Percentiles rank a stretch among this genome's conserved stretches.
phyloP scores from a whole-genome alignment of 2,113 vertebrate species.

The Setophaga coronata region DNA sequence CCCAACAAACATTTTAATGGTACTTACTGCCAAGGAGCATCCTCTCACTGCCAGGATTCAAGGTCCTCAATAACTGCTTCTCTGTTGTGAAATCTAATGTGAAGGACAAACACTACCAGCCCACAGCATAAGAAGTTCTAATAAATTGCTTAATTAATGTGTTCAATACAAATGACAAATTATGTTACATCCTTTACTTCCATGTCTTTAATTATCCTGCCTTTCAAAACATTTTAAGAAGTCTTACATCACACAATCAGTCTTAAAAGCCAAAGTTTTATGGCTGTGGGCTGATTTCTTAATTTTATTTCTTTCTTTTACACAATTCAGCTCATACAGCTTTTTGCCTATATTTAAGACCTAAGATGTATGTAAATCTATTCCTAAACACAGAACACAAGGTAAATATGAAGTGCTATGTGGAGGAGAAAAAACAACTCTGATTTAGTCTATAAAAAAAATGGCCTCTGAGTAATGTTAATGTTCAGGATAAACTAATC shows the following conservation, averaged over 20 bases:
- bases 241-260: neutral
- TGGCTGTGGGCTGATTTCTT: neutral
- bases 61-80: neutral
- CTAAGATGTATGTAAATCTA: neutral
- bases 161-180: conserved; percentile 42
- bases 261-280: conserved; percentile 9
- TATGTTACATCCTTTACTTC: conserved; percentile 29
- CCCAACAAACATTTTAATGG: neutral
- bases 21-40: neutral
- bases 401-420: neutral
- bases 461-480: neutral
- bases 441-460: neutral
- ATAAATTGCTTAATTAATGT: conserved; percentile 47
- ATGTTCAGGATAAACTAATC: neutral
- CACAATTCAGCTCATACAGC: neutral
- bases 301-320: neutral
- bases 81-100: conserved; percentile 4
- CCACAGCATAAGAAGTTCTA: neutral
- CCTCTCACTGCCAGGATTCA: neutral
- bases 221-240: conserved; percentile 43
- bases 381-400: neutral
- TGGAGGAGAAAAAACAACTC: neutral
- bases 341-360: neutral
- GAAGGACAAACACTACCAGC: conserved; percentile 10
- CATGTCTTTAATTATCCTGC: conserved; percentile 35